Percentiles rank a stretch among this genome's conserved stretches.
These are phyloP conservation scores for Pogoniulus pusillus DNA, from an alignment of 2,797 vertebrate genomes.

Conservation along the genomic window DNA sequence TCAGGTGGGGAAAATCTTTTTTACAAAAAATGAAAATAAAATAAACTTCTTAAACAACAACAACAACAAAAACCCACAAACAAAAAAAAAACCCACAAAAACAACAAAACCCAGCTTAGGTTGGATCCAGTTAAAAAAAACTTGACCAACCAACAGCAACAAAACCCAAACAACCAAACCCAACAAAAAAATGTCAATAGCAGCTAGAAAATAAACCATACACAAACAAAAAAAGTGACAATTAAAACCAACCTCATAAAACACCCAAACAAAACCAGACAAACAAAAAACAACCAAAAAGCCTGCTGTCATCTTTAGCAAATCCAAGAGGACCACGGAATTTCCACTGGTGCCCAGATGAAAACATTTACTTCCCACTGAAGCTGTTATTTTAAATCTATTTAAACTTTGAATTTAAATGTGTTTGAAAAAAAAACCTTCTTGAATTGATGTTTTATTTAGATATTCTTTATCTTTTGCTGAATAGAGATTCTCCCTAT, in stretches of 20 bases:
- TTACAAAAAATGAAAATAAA: neutral
- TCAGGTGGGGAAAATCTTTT: constrained; percentile 41
- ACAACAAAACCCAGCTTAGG: constrained; percentile 40
- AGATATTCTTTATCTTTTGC: constrained; percentile 5
- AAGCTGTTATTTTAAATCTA: constrained; percentile 12
- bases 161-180: too few species aligned
- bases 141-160: too few species aligned
- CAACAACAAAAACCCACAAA: neutral
- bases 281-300: neutral
- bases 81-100: neutral
- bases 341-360: constrained; percentile 48
- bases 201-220: neutral
- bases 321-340: constrained; percentile 56
- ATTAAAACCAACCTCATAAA: neutral
- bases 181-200: too few species aligned
- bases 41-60: neutral
- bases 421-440: constrained; percentile 10
- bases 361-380: constrained; percentile 21
- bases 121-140: constrained; percentile 49
- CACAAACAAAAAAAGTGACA: too few species aligned
- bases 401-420: constrained; percentile 48
- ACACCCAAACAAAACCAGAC: neutral
- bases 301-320: constrained; percentile 43
- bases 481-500: neutral
- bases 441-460: constrained; percentile 42